Percentiles rank a stretch among this genome's conserved stretches.
Evolutionary conservation across 2,888 invertebrate genomes (phyloP).

Genomic region (Ophonus ardosiacus): DNA sequence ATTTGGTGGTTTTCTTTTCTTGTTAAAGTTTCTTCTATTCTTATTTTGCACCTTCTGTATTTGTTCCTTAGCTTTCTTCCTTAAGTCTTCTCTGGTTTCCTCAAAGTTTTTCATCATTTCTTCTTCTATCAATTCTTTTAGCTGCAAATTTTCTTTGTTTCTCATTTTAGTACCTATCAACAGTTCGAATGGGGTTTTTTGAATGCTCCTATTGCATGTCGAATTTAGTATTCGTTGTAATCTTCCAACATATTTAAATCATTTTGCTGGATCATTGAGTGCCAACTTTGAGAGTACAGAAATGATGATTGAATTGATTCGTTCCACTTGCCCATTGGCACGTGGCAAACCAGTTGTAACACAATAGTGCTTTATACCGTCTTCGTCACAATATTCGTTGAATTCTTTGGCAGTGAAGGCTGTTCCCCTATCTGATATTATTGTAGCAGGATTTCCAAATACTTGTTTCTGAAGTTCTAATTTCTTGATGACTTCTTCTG

Average conservation of each 20-base stretch:
- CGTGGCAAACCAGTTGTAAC: conserved; percentile 9
- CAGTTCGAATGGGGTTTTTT: not conserved
- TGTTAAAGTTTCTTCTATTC: not conserved
- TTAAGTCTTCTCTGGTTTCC: not conserved
- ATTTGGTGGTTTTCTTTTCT: not conserved
- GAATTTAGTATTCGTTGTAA: conserved; percentile 1
- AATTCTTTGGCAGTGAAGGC: not conserved
- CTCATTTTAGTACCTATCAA: not conserved
- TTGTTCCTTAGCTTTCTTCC: not conserved
- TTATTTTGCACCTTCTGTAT: not conserved
- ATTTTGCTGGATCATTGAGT: not conserved
- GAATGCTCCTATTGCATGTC: not conserved
- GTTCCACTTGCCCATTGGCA: conserved; percentile 21
- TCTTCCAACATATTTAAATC: not conserved
- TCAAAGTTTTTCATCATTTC: not conserved
- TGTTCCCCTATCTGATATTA: not conserved
- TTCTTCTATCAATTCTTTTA: not conserved
- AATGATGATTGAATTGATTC: not conserved
- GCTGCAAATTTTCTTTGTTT: not conserved
- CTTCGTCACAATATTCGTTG: not conserved
- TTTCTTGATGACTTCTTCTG: conserved; percentile 54
- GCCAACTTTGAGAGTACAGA: not conserved
- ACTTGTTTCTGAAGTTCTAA: conserved; percentile 18
- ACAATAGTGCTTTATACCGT: not conserved
- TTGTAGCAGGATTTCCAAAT: conserved; percentile 18